Conservation (phyloP, 2,113 vertebrate genomes). For the Semnornis frantzii region DNA sequence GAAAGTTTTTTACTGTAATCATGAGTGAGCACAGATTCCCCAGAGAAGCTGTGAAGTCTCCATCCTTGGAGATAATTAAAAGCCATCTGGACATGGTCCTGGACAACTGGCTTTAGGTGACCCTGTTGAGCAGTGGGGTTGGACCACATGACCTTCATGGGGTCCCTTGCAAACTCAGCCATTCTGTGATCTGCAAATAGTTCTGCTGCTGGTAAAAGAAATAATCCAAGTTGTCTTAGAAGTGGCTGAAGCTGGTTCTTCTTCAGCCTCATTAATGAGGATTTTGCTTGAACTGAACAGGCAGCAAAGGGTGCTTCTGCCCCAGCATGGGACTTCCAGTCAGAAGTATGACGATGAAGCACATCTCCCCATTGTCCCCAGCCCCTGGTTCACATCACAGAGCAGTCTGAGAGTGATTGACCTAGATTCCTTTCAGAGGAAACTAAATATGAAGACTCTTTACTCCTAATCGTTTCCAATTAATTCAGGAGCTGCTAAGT, state of each 20-base stretch:
- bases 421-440: slow-evolving; percentile 42
- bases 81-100: rapidly evolving
- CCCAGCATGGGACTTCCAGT: neutral
- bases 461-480: slow-evolving; percentile 9
- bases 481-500: slow-evolving; percentile 18
- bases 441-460: slow-evolving; percentile 7
- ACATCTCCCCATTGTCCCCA: neutral
- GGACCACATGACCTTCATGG: neutral
- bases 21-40: neutral
- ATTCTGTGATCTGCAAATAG: neutral
- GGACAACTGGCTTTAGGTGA: neutral
- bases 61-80: neutral
- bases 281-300: neutral
- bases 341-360: neutral
- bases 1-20: neutral
- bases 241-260: neutral
- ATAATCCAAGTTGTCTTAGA: neutral
- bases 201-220: neutral
- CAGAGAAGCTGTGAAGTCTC: neutral
- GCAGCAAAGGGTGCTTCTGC: neutral
- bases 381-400: neutral
- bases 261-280: neutral
- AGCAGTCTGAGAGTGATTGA: slow-evolving; percentile 4
- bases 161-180: neutral
- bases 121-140: neutral